These are phyloP conservation scores for Tragulus kanchil DNA, from an alignment of 2,113 vertebrate genomes.

Conservation along the genomic window DNA sequence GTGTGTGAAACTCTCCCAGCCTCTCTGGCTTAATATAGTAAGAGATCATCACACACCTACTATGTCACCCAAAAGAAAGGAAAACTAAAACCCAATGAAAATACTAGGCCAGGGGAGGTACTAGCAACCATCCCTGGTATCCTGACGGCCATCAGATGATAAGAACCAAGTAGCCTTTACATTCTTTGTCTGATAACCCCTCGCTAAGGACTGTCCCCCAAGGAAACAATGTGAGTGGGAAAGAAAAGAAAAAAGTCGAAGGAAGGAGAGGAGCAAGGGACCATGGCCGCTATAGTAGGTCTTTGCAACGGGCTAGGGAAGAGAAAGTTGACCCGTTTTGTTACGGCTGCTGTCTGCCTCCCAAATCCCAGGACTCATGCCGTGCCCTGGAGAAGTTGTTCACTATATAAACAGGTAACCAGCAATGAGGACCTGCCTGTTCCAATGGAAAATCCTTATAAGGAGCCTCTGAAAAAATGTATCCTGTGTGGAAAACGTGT, in stretches of 20 bases:
- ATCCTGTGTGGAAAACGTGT: too few species aligned
- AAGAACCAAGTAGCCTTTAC: too few species aligned
- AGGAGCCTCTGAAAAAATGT: too few species aligned
- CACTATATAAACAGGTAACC: too few species aligned
- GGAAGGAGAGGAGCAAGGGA: not conserved
- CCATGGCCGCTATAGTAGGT: not conserved
- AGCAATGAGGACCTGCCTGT: too few species aligned
- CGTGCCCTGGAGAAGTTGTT: too few species aligned
- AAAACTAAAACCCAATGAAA: not conserved
- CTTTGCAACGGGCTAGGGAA: not conserved
- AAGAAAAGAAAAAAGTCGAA: not conserved
- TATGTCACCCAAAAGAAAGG: not conserved
- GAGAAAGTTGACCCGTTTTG: not conserved
- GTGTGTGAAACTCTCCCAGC: not conserved
- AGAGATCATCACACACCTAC: not conserved
- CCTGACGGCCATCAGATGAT: too few species aligned
- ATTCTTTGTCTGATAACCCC: not conserved
- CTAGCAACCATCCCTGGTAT: not conserved
- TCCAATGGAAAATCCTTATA: too few species aligned
- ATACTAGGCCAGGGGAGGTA: too few species aligned
- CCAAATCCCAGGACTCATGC: not conserved
- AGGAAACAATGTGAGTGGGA: not conserved
- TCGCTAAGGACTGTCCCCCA: not conserved
- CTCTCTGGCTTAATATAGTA: not conserved
- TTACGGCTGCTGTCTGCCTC: not conserved